Percentiles rank a stretch among this genome's conserved stretches.
These are phyloP conservation scores for Diceros bicornis DNA, from an alignment of 2,797 vertebrate species.

Conservation along the genomic window DNA sequence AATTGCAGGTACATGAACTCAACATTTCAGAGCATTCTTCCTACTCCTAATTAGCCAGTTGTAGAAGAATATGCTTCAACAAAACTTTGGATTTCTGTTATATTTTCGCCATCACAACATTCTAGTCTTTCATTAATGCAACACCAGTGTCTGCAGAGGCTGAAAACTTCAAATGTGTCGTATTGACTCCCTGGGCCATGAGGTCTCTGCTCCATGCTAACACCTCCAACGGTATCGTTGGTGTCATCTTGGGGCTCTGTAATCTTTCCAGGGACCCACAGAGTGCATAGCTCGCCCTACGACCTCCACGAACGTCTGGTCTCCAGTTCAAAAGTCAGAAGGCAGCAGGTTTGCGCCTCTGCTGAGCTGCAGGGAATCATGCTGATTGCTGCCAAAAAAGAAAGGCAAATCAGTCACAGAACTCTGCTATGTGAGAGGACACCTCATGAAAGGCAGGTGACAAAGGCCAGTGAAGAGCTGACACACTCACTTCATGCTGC, in stretches of 20 bases:
- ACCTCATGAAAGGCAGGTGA: neutral
- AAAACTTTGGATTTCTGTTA: slow-evolving; percentile 6
- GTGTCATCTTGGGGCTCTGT: neutral
- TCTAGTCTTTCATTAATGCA: slow-evolving; percentile 54
- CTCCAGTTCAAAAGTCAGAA: slow-evolving; percentile 74
- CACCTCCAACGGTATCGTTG: neutral
- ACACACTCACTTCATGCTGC: neutral
- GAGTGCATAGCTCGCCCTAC: slow-evolving; percentile 28
- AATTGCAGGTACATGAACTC: neutral
- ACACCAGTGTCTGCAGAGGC: neutral
- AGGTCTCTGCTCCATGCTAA: neutral
- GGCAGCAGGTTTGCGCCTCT: neutral
- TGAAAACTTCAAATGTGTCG: slow-evolving; percentile 46
- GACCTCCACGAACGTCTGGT: slow-evolving; percentile 38
- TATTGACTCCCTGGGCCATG: neutral
- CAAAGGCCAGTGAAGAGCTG: neutral
- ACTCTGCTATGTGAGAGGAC: neutral
- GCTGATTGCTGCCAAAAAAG: slow-evolving; percentile 60
- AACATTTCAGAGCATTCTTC: neutral
- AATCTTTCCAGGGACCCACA: slow-evolving; percentile 53
- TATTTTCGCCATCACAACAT: neutral
- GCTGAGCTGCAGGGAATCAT: slow-evolving; percentile 54
- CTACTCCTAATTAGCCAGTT: neutral
- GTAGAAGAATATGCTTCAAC: neutral
- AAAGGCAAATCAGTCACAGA: slow-evolving; percentile 56